A percentile compares a stretch with the other conserved stretches of the same genome.
phyloP scores from a whole-genome alignment of 2,113 vertebrate genomes.

The Heterocephalus glaber region DNA sequence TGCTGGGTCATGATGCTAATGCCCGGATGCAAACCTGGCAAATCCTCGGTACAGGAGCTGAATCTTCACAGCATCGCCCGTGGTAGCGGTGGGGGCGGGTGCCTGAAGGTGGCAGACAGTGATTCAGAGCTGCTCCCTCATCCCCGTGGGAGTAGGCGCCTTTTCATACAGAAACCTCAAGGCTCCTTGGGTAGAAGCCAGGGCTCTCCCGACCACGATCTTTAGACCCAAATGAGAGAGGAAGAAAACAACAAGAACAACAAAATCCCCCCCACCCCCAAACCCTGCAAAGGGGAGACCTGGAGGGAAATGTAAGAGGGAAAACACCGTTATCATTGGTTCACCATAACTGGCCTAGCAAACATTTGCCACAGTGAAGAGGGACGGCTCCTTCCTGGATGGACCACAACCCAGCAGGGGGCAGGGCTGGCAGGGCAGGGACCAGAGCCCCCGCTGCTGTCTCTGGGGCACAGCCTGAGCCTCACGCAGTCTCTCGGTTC shows the following conservation, averaged over 20 bases:
- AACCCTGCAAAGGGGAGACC: slow-evolving; percentile 22
- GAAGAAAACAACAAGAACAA: slow-evolving; percentile 5
- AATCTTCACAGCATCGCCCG: neutral
- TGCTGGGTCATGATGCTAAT: neutral
- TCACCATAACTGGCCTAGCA: slow-evolving; percentile 87
- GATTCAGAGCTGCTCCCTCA: neutral
- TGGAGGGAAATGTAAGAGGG: slow-evolving; percentile 62
- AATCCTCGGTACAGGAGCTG: neutral
- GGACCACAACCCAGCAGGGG: neutral
- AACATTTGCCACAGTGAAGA: slow-evolving; percentile 75
- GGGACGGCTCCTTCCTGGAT: neutral
- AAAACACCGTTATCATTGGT: slow-evolving; percentile 85
- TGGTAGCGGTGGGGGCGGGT: neutral
- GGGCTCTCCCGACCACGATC: neutral
- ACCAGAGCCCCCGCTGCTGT: neutral
- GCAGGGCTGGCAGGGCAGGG: neutral
- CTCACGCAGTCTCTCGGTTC: neutral
- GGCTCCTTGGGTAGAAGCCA: neutral
- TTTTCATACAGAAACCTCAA: neutral
- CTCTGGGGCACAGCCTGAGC: slow-evolving; percentile 22
- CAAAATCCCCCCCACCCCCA: slow-evolving; percentile 15
- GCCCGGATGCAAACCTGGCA: neutral
- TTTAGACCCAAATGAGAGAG: slow-evolving; percentile 54
- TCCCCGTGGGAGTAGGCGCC: neutral
- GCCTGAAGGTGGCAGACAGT: fast-evolving